Evolutionary conservation across 1,140 invertebrate genomes (phyloP).

Genomic region (Drosophila saltans): DNA sequence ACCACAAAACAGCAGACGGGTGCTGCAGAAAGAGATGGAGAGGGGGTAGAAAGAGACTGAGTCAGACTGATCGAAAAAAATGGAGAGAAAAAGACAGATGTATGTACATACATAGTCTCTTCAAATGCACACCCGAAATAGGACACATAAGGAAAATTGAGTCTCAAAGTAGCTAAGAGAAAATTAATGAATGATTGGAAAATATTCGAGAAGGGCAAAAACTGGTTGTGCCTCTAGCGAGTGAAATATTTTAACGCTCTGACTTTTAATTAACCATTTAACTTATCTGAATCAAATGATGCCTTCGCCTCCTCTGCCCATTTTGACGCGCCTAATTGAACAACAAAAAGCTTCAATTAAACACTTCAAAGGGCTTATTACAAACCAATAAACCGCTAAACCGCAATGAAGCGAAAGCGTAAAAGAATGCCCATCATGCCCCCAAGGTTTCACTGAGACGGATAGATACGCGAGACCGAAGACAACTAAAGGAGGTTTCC

Average conservation of each 20-base stretch:
- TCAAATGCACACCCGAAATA: constrained; percentile 5
- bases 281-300: constrained; percentile 12
- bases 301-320: constrained; percentile 34
- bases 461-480: constrained; percentile 25
- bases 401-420: constrained; percentile 40
- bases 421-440: constrained; percentile 37
- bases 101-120: neutral
- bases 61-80: neutral
- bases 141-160: neutral
- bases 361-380: constrained; percentile 81
- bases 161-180: too few relatives aligned
- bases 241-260: constrained; percentile 7
- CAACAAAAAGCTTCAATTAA: constrained; percentile 81
- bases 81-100: neutral
- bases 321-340: constrained; percentile 76
- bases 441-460: neutral
- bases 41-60: neutral
- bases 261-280: constrained; percentile 13
- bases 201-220: constrained; percentile 1
- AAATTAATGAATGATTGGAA: neutral
- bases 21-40: neutral
- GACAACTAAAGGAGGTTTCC: constrained; percentile 24
- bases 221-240: neutral
- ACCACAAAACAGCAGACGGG: neutral
- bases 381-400: constrained; percentile 77